These are phyloP conservation scores for Aradophagus sp. DNA, from an alignment of 1,140 invertebrate species.

Conservation along the genomic window DNA sequence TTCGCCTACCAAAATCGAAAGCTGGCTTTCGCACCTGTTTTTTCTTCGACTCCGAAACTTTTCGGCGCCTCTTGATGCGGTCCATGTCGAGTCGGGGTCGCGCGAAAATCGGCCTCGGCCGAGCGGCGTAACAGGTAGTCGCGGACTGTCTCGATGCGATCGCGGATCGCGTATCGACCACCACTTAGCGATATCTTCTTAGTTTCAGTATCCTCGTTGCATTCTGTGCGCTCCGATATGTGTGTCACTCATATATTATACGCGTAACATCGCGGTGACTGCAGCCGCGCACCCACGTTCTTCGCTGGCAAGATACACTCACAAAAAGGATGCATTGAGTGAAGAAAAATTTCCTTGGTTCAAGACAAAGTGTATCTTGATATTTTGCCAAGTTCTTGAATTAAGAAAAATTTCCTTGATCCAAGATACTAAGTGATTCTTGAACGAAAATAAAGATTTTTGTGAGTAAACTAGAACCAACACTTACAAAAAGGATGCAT, in stretches of 20 bases:
- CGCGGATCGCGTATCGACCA: constrained; percentile 62
- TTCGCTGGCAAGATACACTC: constrained; percentile 2
- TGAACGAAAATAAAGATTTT: too few relatives aligned
- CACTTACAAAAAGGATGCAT: too few relatives aligned
- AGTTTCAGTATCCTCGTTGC: constrained; percentile 51
- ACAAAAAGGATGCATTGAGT: too few relatives aligned
- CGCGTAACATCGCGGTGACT: constrained; percentile 16
- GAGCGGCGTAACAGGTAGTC: constrained; percentile 60
- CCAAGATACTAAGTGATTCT: not conserved
- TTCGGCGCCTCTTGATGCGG: constrained; percentile 49
- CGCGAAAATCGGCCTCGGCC: constrained; percentile 26
- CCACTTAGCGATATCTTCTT: constrained; percentile 70
- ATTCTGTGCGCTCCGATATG: constrained; percentile 43
- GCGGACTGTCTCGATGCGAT: constrained; percentile 60
- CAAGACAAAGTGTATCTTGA: too few relatives aligned
- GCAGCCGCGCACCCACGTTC: constrained; percentile 33
- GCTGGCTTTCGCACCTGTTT: constrained; percentile 53
- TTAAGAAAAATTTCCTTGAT: too few relatives aligned
- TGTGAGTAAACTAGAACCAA: too few relatives aligned
- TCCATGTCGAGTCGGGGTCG: constrained; percentile 61
- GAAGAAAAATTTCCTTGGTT: too few relatives aligned
- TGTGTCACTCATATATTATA: constrained; percentile 48
- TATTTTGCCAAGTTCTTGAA: too few relatives aligned
- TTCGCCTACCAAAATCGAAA: too few relatives aligned
- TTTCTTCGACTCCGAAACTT: constrained; percentile 19